phyloP scores from a whole-genome alignment of 2,797 vertebrate genomes.

The Anas acuta region DNA sequence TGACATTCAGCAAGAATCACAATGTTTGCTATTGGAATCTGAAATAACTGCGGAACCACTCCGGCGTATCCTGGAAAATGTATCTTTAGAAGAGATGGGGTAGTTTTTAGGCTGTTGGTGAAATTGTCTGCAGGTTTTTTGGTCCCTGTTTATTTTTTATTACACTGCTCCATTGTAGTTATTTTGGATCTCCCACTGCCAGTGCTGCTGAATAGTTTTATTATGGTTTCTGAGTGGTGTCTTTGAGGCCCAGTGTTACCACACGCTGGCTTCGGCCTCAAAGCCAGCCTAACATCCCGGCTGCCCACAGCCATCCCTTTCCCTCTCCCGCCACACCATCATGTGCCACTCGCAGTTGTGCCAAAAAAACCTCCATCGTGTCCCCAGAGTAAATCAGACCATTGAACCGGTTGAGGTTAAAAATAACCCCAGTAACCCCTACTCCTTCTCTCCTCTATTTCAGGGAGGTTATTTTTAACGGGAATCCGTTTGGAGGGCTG shows the following conservation, averaged over 20 bases:
- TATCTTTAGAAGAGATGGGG: neutral
- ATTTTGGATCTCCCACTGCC: neutral
- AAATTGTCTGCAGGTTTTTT: neutral
- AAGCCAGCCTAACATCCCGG: neutral
- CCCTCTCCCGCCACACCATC: neutral
- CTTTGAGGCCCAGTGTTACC: constrained; percentile 18
- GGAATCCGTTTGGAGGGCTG: constrained; percentile 18
- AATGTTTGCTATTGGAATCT: neutral
- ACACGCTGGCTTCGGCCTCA: constrained; percentile 14
- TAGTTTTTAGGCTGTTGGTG: neutral
- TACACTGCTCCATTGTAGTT: constrained; percentile 30
- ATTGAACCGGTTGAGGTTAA: constrained; percentile 14
- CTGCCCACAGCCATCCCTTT: constrained; percentile 26
- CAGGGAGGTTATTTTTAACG: constrained; percentile 53
- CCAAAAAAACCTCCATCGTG: neutral
- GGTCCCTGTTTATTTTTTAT: neutral
- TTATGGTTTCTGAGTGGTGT: constrained; percentile 48
- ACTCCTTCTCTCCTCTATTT: constrained; percentile 45
- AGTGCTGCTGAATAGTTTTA: constrained; percentile 28
- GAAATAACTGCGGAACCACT: neutral
- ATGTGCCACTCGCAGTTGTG: neutral
- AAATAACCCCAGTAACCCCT: constrained; percentile 56
- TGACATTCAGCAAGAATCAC: neutral
- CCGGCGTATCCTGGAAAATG: neutral
- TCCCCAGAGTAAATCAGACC: constrained; percentile 24